Percentiles rank a stretch among this genome's conserved stretches.
Conservation (phyloP, 2,113 vertebrate genomes). For the Actenoides lindsayi region DNA sequence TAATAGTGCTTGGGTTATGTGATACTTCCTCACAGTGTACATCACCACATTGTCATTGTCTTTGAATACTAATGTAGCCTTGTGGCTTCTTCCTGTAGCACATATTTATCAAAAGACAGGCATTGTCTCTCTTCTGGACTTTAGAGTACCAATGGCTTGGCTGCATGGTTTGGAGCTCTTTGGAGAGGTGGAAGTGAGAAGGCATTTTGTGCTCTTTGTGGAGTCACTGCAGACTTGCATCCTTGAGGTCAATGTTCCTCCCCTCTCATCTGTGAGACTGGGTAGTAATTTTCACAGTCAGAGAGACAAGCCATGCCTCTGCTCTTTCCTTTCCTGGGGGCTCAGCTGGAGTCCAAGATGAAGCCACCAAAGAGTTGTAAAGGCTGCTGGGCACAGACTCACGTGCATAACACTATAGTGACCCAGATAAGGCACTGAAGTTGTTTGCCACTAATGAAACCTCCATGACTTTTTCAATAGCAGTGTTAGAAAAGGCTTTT, state of each 20-base stretch:
- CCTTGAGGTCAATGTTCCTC: background rate
- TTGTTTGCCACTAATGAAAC: slow-evolving; percentile 49
- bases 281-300: background rate
- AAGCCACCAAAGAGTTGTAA: background rate
- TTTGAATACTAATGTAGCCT: background rate
- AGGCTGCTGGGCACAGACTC: background rate
- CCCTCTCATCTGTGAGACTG: background rate
- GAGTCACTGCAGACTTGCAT: background rate
- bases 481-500: slow-evolving; percentile 24
- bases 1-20: slow-evolving; percentile 20
- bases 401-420: background rate
- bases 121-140: background rate
- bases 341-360: background rate
- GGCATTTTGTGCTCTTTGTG: background rate
- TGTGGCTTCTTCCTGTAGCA: background rate
- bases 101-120: background rate
- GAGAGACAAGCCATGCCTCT: rapidly evolving
- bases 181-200: background rate
- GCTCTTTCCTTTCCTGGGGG: background rate
- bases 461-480: slow-evolving; percentile 29
- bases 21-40: slow-evolving; percentile 23
- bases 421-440: slow-evolving; percentile 20
- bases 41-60: background rate
- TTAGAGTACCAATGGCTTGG: background rate
- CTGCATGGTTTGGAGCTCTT: background rate